Percentiles rank a stretch among this genome's conserved stretches.
phyloP scores from a whole-genome alignment of 1,140 invertebrate species.

The Augochlora pura region DNA sequence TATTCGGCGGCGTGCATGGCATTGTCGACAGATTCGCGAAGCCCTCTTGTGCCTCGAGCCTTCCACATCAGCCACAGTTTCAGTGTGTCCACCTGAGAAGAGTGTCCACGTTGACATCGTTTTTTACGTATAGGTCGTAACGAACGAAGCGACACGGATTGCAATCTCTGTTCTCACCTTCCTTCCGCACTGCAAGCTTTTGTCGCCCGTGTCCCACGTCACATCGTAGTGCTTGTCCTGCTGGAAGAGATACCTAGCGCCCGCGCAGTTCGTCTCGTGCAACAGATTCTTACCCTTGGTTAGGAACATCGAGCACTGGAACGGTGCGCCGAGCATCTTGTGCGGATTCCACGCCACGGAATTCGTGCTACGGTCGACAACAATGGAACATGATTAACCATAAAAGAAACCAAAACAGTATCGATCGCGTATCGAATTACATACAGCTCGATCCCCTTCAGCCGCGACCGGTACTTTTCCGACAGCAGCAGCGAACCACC shows the following conservation, averaged over 20 bases:
- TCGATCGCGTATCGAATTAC: conserved; percentile 22
- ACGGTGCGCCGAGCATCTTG: conserved; percentile 92
- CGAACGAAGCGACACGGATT: neutral
- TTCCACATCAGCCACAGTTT: conserved; percentile 98
- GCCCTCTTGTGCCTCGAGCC: conserved; percentile 84
- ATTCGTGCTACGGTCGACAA: conserved; percentile 81
- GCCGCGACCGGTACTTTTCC: conserved; percentile 82
- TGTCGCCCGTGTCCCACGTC: conserved; percentile 94
- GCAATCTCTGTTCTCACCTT: conserved; percentile 80
- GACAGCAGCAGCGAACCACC: conserved; percentile 90
- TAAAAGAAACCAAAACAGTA: too few species aligned
- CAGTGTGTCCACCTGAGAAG: conserved; percentile 88
- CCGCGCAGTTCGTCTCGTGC: conserved; percentile 87
- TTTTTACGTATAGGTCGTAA: too few species aligned
- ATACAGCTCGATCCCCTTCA: conserved; percentile 87
- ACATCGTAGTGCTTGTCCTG: conserved; percentile 96
- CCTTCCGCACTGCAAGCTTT: conserved; percentile 95
- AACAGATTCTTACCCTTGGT: conserved; percentile 84
- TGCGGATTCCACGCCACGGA: conserved; percentile 97
- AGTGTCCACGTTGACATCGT: too few species aligned
- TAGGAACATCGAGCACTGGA: conserved; percentile 93
- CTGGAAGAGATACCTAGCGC: conserved; percentile 94
- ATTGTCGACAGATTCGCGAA: conserved; percentile 83
- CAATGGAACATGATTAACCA: neutral
- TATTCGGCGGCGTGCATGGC: conserved; percentile 84